Evolutionary conservation across 2,113 vertebrate species (phyloP), one percentile per base, ranked within the genome.

Genomic region (Albula goreensis): DNA sequence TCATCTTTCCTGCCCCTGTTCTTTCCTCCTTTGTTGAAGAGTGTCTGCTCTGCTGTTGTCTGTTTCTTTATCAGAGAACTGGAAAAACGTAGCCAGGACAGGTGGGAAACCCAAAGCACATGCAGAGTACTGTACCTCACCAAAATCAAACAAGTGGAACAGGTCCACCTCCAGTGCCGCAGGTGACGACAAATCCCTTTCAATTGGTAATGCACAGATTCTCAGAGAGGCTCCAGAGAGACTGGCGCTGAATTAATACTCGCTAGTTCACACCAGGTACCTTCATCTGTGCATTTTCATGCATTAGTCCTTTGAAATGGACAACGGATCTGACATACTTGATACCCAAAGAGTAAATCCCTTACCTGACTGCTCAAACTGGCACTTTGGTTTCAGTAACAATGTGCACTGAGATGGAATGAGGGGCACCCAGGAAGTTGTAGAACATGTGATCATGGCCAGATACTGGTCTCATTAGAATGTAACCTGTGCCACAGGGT

Each of bases 121-220:
- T 66, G 17, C 15, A 66, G 60, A 22, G 49, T 74, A 25, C 78
- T 85, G 82, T 85, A 83, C 22, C 70, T 84, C 81, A 31, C 85
- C 81, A 49, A 51, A 83, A 50, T 11, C 53, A 88, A 91, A 89
- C 88, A 80, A 85, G 88, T 83, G 85, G 83, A 87, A 83, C 88
- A 85, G 87, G 89, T 88, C 80, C 49, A 19, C 60, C 50, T 60
- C 66, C 70, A 6, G 66, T 25, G 83, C 66, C 82, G 12, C 70
- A 52, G 70, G 50, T 41, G 11, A 48, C 78, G n/a, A 63, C 63
- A 48, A 48, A 78, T 70, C 81, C 82, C 86, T 84, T 89, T 89
- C n/a, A 88, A 57, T 70, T 89, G 87, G 81, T 87, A 85, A 88
- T 89, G 82, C 81, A 78, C 52, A 19, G 83, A 80, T 41, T 17